Percentiles rank a stretch among this genome's conserved stretches.
phyloP scores from a whole-genome alignment of 1,140 invertebrate genomes.

The Brachionus rotundiformis region DNA sequence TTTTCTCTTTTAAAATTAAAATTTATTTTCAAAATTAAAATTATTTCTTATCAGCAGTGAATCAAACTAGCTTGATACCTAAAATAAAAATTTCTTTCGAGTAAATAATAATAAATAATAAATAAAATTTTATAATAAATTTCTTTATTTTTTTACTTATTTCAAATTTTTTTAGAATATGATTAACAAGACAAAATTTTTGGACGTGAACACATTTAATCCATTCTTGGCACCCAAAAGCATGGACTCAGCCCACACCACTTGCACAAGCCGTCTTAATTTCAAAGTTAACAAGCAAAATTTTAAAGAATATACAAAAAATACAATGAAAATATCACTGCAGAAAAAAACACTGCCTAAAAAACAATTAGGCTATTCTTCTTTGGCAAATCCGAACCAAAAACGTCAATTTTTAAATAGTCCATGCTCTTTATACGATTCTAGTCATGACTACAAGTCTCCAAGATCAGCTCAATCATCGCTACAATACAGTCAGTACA shows the following conservation, averaged over 20 bases:
- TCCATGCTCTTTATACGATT: constrained; percentile 4
- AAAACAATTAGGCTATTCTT: neutral
- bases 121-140: neutral
- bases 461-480: constrained; percentile 16
- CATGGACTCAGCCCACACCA: neutral
- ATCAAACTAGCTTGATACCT: neutral
- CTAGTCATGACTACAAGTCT: neutral
- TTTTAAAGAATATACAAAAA: constrained; percentile 31
- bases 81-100: neutral
- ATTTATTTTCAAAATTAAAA: neutral
- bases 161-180: neutral
- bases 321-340: neutral
- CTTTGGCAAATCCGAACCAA: neutral
- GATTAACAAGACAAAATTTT: constrained; percentile 6
- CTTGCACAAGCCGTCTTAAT: neutral
- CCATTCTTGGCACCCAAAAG: neutral
- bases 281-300: constrained; percentile 28
- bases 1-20: constrained; percentile 18
- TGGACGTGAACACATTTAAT: constrained; percentile 3
- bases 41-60: constrained; percentile 16
- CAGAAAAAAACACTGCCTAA: neutral
- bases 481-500: constrained; percentile 5
- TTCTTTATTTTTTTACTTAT: neutral
- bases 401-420: neutral
- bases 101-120: neutral